Evolutionary conservation across 2,888 invertebrate species (phyloP), one percentile per base, ranked within the genome.

Genomic region (Chouioia cunea): DNA sequence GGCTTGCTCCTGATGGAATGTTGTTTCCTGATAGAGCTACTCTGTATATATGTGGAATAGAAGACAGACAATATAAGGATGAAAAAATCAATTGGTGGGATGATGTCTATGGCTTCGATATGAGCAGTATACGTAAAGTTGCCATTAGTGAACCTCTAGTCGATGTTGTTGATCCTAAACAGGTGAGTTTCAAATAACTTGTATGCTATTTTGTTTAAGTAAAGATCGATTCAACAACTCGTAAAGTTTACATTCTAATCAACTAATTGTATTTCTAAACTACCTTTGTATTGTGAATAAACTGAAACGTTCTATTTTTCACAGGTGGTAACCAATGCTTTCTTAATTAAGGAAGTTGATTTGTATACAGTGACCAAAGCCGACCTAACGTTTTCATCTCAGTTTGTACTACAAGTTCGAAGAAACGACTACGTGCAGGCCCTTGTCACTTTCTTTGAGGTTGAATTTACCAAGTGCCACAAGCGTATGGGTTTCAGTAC

Each of bases 81-180:
- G 99, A 99, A 87, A 99, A 99, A 87, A 99, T 99, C 79, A 98
- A 99, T 88, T 99, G 99, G 98, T 99, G 99, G 99, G 97, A 99
- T 82, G 97, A 97, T 87, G 99, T 99, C 1, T 99, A 99, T 82
- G 99, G 99, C 60, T 99, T 99, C 84, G 96, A 99, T 86, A 99
- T 99, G 99, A 97, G 96, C 79, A 96, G 96, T 78, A 99, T 99
- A 84, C 90, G 98, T 65, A 95, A 97, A 87, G 97, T 99, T 73
- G 99, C 99, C 18, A 97, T 99, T 77, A 95, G 95, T 47, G 99
- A 99, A 87, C 99, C 99, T 0, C 89, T 99, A 1, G 99, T 99
- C 0, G 99, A 99, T 86, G 96, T 98, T 15, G 99, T 99, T 1
- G 99, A 99, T 86, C 96, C 97, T 2, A 98, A 97, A 83, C 99